Evolutionary conservation across 2,888 invertebrate genomes (phyloP).

Genomic region (Caradrina clavipalpis): DNA sequence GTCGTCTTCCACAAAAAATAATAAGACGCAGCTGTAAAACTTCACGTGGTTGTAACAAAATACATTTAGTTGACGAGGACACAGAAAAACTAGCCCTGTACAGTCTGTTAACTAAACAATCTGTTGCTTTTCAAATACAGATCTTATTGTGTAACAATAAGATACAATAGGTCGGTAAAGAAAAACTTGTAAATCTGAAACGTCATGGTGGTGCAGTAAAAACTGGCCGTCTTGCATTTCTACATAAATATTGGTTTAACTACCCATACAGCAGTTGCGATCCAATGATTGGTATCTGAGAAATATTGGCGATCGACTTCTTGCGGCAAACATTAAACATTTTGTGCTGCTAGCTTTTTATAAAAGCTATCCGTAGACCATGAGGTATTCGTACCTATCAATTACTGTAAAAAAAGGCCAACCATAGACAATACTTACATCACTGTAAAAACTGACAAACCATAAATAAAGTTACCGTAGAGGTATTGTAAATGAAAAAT

Average conservation of each 20-base stretch:
- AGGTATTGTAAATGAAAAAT: constrained; percentile 18
- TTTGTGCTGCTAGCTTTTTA: constrained; percentile 54
- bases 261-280: constrained; percentile 67
- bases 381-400: constrained; percentile 31
- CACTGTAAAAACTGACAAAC: neutral
- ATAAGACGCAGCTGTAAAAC: constrained; percentile 77
- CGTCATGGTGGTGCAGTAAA: constrained; percentile 71
- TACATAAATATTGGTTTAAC: constrained; percentile 82
- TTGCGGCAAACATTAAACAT: constrained; percentile 53
- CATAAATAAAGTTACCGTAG: constrained; percentile 3
- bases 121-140: constrained; percentile 53
- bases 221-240: constrained; percentile 81
- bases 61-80: constrained; percentile 70
- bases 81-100: constrained; percentile 75
- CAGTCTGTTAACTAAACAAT: constrained; percentile 48
- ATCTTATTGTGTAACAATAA: constrained; percentile 58
- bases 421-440: constrained; percentile 9
- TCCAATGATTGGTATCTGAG: constrained; percentile 68
- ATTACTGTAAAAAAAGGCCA: constrained; percentile 30
- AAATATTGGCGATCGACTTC: constrained; percentile 62
- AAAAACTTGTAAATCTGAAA: constrained; percentile 68
- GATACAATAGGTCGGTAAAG: constrained; percentile 46
- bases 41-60: constrained; percentile 77
- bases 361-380: constrained; percentile 41
- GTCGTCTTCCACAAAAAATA: constrained; percentile 67